Evolutionary conservation across 2,888 invertebrate genomes (phyloP), one percentile per base, ranked within the genome.

Genomic region (Drosophila cognata): DNA sequence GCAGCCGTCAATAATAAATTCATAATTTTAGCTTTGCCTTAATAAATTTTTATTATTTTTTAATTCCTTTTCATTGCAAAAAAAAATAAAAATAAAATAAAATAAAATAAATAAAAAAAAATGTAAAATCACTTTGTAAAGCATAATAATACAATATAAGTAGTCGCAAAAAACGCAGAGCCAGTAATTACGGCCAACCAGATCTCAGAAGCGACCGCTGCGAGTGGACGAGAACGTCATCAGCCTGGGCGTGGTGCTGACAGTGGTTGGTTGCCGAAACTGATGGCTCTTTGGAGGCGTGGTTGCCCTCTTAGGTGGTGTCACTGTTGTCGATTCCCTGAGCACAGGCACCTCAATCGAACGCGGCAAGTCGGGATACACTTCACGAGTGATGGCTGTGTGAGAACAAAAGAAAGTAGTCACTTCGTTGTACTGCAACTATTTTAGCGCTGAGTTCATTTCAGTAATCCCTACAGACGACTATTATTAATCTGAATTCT

Each of bases 361-460:
- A 18, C 91, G 92, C 36, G 91, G 92, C 67, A 91, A 71, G 71
- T 92, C 88, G 31, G 92, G 92, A 70, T 90, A 88, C n/a, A 76
- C 74, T 68, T 91, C 81, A 7, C 90, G 88, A 43, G 92, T 92
- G 41, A 91, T 91, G 46, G 92, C 91, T 91, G 71, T 11, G 79
- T 67, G 46, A 48, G 43, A 29, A 8, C 29, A 31, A 11, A 16
- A 10, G 2, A n/a, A 50, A 28, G 5, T 18, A 1, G 3, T 50
- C 25, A 46, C 8, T 46, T 46, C 16, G 21, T 11, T 11, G 33
- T 21, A 2, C 21, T 43, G 11, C 21, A 21, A 46, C 46, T 46
- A 46, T 16, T 16, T 46, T 16, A 21, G 21, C 7, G 21, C 43
- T 21, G 21, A 13, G 21, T 7, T 46, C 4, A 46, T 25, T 46